A percentile compares a stretch with the other conserved stretches of the same genome.
phyloP scores from a whole-genome alignment of 2,113 vertebrate species.

The Oreochromis aureus region DNA sequence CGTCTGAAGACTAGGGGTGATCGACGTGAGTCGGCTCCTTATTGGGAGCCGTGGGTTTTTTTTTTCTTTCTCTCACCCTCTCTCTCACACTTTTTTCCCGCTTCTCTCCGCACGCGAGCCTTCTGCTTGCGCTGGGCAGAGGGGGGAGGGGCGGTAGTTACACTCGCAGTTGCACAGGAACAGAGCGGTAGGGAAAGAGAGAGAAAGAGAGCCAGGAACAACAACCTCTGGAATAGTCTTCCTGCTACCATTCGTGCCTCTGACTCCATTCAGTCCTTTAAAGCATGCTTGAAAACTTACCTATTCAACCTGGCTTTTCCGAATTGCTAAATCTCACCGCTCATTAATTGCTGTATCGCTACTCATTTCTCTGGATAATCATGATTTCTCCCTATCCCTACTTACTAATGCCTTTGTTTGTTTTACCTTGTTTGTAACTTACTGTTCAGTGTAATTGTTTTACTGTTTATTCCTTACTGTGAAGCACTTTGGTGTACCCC shows the following conservation, averaged over 20 bases:
- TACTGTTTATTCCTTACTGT: neutral
- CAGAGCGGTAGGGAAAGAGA: too few relatives aligned
- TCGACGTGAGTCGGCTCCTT: too few relatives aligned
- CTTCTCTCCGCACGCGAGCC: too few relatives aligned
- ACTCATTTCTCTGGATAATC: neutral
- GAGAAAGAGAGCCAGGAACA: too few relatives aligned
- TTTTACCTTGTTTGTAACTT: neutral
- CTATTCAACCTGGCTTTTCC: neutral
- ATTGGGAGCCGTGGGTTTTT: too few relatives aligned
- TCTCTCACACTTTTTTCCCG: too few relatives aligned
- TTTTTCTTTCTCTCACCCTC: too few relatives aligned
- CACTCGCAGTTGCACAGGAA: too few relatives aligned
- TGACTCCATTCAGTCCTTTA: neutral
- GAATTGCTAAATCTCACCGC: neutral
- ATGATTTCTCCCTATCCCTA: neutral
- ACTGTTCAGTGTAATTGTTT: neutral
- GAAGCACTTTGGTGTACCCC: neutral
- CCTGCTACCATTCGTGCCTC: neutral
- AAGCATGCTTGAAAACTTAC: neutral
- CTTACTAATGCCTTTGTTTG: neutral
- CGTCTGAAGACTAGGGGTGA: too few relatives aligned
- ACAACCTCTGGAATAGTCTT: too few relatives aligned
- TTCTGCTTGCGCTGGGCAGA: too few relatives aligned
- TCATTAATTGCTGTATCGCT: neutral
- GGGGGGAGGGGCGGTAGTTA: too few relatives aligned